phyloP scores from a whole-genome alignment of 2,797 vertebrate genomes.

The Alca torda region DNA sequence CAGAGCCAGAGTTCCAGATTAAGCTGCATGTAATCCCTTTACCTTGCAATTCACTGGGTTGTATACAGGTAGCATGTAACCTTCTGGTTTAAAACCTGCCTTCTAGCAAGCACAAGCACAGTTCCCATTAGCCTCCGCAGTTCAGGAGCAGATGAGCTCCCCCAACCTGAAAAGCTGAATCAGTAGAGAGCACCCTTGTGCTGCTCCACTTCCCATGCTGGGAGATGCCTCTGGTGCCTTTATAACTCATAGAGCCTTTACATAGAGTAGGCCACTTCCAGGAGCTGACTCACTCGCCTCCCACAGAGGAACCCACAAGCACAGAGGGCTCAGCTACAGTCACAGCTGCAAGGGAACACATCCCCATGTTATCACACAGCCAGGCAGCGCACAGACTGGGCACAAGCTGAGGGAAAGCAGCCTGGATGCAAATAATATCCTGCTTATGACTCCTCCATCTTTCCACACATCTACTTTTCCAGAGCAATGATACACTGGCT shows the following conservation, averaged over 20 bases:
- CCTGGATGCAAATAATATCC: neutral
- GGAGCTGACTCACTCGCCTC: neutral
- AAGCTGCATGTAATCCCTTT: neutral
- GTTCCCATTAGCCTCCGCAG: neutral
- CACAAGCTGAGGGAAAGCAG: neutral
- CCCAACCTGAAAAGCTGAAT: neutral
- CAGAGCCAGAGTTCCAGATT: neutral
- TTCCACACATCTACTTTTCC: neutral
- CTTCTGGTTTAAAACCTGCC: neutral
- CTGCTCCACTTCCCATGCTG: neutral
- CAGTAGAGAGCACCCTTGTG: neutral
- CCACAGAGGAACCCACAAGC: neutral
- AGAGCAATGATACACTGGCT: neutral
- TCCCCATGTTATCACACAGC: neutral
- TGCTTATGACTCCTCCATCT: neutral
- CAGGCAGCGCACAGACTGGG: fast-evolving
- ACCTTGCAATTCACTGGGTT: neutral
- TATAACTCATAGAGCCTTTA: neutral
- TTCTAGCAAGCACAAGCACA: neutral
- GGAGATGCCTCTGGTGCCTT: neutral
- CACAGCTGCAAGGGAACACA: neutral
- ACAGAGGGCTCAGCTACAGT: neutral
- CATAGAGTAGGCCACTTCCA: neutral
- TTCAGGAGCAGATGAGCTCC: neutral
- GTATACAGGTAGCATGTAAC: neutral